Evolutionary conservation across 2,113 vertebrate species (phyloP).

Genomic region (Hemiprocne comata): DNA sequence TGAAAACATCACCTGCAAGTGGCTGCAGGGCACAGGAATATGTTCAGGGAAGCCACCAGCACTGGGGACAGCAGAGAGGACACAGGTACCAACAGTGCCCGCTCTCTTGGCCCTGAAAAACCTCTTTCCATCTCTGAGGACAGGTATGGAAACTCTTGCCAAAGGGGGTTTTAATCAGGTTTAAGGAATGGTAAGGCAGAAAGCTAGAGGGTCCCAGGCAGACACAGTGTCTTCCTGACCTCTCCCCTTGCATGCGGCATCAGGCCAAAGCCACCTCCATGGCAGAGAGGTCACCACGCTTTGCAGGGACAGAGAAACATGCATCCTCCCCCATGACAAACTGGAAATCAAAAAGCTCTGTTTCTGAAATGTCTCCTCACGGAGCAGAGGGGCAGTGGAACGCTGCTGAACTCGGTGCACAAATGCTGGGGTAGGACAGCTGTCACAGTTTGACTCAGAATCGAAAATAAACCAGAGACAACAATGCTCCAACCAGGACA

Average conservation of each 20-base stretch:
- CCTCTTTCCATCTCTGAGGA: neutral
- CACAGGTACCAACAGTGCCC: rapidly evolving
- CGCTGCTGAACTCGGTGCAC: neutral
- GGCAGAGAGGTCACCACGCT: neutral
- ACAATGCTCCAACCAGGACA: too few relatives aligned
- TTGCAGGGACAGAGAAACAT: neutral
- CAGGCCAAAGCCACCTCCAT: neutral
- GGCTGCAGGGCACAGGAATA: rapidly evolving
- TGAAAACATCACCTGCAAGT: neutral
- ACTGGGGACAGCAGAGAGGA: neutral
- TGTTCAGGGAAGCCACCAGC: rapidly evolving
- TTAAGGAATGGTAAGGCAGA: neutral
- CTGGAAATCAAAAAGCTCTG: neutral
- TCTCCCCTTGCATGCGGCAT: neutral
- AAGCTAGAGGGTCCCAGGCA: neutral
- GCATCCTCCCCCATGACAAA: neutral
- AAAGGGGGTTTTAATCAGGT: neutral
- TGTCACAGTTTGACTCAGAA: too few relatives aligned
- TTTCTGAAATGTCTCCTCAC: neutral
- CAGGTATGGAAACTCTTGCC: neutral
- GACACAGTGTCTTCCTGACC: rapidly evolving
- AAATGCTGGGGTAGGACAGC: neutral
- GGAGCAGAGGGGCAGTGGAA: neutral
- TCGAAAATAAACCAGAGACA: too few relatives aligned
- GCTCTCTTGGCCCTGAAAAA: neutral